Percentiles rank a stretch among this genome's conserved stretches.
These are phyloP conservation scores for Drosophila guanche DNA, from an alignment of 1,140 invertebrate species.

Conservation along the genomic window DNA sequence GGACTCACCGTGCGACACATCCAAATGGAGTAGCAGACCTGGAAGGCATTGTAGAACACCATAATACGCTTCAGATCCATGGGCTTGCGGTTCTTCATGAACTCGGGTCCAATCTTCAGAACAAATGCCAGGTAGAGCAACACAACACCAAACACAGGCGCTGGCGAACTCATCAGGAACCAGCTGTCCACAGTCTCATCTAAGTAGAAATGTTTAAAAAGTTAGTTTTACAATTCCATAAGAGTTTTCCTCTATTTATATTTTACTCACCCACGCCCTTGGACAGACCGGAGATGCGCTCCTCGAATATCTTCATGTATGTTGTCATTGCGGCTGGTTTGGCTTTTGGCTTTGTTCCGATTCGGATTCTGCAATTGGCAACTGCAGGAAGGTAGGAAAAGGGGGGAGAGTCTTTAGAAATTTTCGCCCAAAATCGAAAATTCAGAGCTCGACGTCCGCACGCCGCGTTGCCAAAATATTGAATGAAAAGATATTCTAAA, in stretches of 20 bases:
- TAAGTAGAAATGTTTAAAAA: conserved; percentile 55
- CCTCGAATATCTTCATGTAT: conserved; percentile 79
- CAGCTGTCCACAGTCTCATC: conserved; percentile 87
- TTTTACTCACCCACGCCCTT: conserved; percentile 77
- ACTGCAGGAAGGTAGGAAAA: conserved; percentile 25
- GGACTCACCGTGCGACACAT: conserved; percentile 77
- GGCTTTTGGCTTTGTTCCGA: no score
- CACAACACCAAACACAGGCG: conserved; percentile 85
- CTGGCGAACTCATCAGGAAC: conserved; percentile 86
- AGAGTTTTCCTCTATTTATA: not conserved
- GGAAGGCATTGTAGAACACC: conserved; percentile 89
- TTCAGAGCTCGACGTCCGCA: conserved; percentile 65
- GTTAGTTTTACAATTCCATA: not conserved
- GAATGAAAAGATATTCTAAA: conserved; percentile 77
- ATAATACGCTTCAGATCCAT: conserved; percentile 89
- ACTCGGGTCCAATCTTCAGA: conserved; percentile 87
- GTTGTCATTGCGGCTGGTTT: conserved; percentile 59
- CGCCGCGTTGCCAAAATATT: conserved; percentile 74
- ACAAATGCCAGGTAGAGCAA: conserved; percentile 88
- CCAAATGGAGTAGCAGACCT: conserved; percentile 87
- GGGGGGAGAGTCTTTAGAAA: conserved; percentile 51
- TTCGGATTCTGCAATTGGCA: conserved; percentile 34
- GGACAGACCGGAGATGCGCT: conserved; percentile 73
- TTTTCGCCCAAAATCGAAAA: conserved; percentile 44
- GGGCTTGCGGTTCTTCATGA: conserved; percentile 89